Evolutionary conservation across 2,888 invertebrate species (phyloP).

Genomic region (Lacanobia wlatinum): DNA sequence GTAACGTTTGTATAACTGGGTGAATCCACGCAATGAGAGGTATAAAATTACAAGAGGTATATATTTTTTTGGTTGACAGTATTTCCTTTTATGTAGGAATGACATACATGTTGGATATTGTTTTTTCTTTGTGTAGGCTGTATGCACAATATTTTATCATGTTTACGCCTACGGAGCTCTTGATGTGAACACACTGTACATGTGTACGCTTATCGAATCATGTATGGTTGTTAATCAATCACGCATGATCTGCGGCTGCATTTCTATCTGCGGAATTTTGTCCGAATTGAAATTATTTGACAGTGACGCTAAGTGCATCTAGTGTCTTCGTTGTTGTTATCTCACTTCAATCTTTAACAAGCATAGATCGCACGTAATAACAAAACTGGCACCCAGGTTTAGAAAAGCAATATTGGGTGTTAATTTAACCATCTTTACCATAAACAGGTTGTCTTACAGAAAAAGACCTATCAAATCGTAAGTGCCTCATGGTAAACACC

Average conservation of each 20-base stretch:
- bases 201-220: conserved; percentile 20
- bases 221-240: conserved; percentile 31
- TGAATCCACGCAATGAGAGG: conserved; percentile 79
- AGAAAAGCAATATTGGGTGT: background rate
- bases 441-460: background rate
- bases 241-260: conserved; percentile 45
- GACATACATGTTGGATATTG: conserved; percentile 32
- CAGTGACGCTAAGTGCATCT: conserved; percentile 12
- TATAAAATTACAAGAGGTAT: conserved; percentile 65
- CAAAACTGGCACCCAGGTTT: background rate
- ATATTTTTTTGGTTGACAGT: conserved; percentile 44
- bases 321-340: background rate
- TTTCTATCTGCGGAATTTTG: conserved; percentile 50
- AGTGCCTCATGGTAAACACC: background rate
- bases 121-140: conserved; percentile 25
- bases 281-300: conserved; percentile 8
- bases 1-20: conserved; percentile 71
- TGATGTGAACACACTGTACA: background rate
- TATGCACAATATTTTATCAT: conserved; percentile 18
- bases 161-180: conserved; percentile 23
- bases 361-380: background rate
- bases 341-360: background rate
- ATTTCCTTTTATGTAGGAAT: conserved; percentile 48
- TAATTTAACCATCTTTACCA: background rate
- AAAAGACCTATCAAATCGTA: background rate